Conservation (phyloP, 1,140 invertebrate genomes). For the Meloidogyne exigua region DNA sequence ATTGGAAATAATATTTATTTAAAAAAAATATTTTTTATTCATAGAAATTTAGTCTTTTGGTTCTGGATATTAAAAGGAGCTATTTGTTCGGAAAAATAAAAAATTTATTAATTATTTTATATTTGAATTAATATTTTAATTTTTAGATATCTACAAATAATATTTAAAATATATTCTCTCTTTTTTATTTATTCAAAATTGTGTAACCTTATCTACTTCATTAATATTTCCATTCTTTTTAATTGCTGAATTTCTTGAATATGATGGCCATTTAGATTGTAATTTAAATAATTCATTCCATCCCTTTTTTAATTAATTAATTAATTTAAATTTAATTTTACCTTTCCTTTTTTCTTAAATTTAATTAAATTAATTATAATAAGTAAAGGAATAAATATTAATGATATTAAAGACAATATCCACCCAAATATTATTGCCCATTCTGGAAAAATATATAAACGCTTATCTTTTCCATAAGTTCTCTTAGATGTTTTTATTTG, state of each 20-base stretch:
- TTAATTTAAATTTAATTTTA: conserved; percentile 5
- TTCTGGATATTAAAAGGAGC: too few species aligned
- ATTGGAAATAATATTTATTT: too few species aligned
- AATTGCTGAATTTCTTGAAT: conserved; percentile 26
- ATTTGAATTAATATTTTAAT: too few species aligned
- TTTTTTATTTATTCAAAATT: background rate
- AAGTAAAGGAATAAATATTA: conserved; percentile 33
- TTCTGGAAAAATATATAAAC: conserved; percentile 32
- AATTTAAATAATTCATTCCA: conserved; percentile 39
- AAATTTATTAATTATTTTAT: too few species aligned
- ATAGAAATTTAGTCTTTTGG: too few species aligned
- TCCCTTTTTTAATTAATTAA: conserved; percentile 3
- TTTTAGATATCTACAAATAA: too few species aligned
- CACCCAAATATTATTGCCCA: conserved; percentile 42
- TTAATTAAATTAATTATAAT: conserved; percentile 34
- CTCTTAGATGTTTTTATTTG: conserved; percentile 16
- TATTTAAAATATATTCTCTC: too few species aligned
- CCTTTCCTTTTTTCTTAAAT: conserved; percentile 33
- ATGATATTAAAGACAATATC: conserved; percentile 36
- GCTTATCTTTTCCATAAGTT: conserved; percentile 41
- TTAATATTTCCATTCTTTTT: background rate
- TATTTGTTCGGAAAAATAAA: too few species aligned
- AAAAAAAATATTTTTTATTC: too few species aligned
- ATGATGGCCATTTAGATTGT: conserved; percentile 41
- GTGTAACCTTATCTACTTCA: background rate